A percentile compares a stretch with the other conserved stretches of the same genome.
Conservation (phyloP, 2,113 vertebrate species). For the Halcyon malimbica region DNA sequence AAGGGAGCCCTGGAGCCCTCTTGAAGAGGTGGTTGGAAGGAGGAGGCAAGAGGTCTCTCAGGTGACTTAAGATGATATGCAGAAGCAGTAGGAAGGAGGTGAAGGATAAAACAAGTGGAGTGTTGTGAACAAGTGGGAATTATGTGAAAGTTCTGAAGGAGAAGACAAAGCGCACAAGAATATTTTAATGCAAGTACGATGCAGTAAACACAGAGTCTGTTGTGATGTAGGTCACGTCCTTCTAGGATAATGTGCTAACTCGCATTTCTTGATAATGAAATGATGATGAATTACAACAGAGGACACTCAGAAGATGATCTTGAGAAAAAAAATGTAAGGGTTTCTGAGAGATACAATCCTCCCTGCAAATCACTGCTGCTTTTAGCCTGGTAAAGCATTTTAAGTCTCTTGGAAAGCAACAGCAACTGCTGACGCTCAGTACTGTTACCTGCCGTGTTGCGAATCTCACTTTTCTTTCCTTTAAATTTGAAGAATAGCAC, state of each 20-base stretch:
- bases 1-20: neutral
- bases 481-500: neutral
- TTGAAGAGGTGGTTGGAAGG: neutral
- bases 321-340: neutral
- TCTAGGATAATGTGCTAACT: constrained; percentile 11
- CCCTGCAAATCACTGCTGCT: neutral
- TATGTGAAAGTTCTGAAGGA: constrained; percentile 19
- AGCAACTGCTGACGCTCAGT: neutral
- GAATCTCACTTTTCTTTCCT: neutral
- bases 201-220: constrained; percentile 20
- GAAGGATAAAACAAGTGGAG: neutral
- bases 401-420: neutral
- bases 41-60: neutral
- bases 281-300: constrained; percentile 46
- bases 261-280: constrained; percentile 50
- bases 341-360: neutral
- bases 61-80: neutral
- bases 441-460: neutral
- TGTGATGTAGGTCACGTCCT: constrained; percentile 42
- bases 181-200: neutral
- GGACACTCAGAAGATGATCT: constrained; percentile 31
- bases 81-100: neutral
- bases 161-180: neutral
- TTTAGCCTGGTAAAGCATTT: neutral
- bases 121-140: neutral